A percentile compares a stretch with the other conserved stretches of the same genome.
These are phyloP conservation scores for Leptinotarsa lineolata DNA, from an alignment of 1,140 invertebrate species.

Conservation along the genomic window DNA sequence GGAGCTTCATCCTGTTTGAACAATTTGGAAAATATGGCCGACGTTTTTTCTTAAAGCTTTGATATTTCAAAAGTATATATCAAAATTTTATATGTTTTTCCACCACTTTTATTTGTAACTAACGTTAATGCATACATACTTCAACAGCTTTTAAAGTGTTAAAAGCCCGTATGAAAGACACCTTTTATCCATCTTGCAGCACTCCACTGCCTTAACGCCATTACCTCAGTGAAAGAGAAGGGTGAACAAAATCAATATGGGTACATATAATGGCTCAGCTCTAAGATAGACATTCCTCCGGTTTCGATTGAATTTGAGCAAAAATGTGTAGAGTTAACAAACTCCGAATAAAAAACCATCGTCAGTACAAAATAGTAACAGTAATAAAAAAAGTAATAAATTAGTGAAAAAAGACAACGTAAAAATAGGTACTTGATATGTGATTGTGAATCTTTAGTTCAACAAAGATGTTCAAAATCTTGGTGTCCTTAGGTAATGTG, in stretches of 20 bases:
- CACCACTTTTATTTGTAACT: too few relatives aligned
- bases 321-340: constrained; percentile 15
- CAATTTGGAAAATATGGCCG: too few relatives aligned
- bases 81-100: too few relatives aligned
- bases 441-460: constrained; percentile 25
- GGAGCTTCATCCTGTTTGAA: too few relatives aligned
- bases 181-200: background rate
- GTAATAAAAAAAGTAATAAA: constrained; percentile 3
- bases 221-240: background rate
- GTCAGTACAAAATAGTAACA: background rate
- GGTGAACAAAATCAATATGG: constrained; percentile 10
- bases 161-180: too few relatives aligned
- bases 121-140: too few relatives aligned
- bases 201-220: background rate
- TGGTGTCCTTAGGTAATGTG: constrained; percentile 26
- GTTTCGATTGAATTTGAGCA: background rate
- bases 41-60: too few relatives aligned
- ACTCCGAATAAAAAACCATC: constrained; percentile 11
- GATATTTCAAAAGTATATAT: too few relatives aligned
- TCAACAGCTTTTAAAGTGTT: too few relatives aligned
- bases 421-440: constrained; percentile 24
- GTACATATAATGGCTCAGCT: background rate
- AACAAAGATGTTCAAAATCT: constrained; percentile 29
- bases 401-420: constrained; percentile 14
- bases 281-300: background rate